phyloP scores from a whole-genome alignment of 2,888 invertebrate genomes.

The Cryptocephalus moraei region DNA sequence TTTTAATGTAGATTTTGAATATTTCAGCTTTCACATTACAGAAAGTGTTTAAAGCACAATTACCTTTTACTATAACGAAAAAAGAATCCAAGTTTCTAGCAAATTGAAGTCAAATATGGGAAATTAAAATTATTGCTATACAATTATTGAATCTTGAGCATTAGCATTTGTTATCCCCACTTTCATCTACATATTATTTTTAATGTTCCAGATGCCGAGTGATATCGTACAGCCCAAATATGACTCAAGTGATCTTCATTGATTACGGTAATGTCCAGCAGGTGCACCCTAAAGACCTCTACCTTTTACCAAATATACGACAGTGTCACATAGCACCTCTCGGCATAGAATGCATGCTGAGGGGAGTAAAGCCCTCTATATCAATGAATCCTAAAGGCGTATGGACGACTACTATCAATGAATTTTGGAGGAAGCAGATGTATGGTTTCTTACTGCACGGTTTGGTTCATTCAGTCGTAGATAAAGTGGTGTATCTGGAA shows the following conservation, averaged over 20 bases:
- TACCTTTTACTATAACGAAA: too few species aligned
- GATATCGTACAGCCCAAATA: not conserved
- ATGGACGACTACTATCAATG: constrained; percentile 50
- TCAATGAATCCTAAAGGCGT: constrained; percentile 46
- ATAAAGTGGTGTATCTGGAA: constrained; percentile 59
- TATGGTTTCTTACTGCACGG: constrained; percentile 32
- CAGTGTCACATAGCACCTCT: constrained; percentile 42
- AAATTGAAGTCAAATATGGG: too few species aligned
- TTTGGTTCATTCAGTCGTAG: constrained; percentile 67
- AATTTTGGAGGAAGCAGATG: constrained; percentile 36
- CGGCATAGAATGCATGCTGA: constrained; percentile 62
- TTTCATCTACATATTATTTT: too few species aligned
- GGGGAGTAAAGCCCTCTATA: constrained; percentile 58
- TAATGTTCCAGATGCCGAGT: not conserved
- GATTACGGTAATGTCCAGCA: constrained; percentile 62
- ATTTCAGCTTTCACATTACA: too few species aligned
- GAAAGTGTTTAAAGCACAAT: too few species aligned
- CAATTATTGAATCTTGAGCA: too few species aligned
- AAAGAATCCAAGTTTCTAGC: too few species aligned
- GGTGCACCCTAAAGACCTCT: constrained; percentile 40
- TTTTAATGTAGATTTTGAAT: too few species aligned
- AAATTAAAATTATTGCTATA: too few species aligned
- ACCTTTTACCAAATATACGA: constrained; percentile 28
- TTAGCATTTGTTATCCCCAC: too few species aligned
- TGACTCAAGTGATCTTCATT: constrained; percentile 51